phyloP scores from a whole-genome alignment of 2,888 invertebrate species.

The Eupithecia exiguata region DNA sequence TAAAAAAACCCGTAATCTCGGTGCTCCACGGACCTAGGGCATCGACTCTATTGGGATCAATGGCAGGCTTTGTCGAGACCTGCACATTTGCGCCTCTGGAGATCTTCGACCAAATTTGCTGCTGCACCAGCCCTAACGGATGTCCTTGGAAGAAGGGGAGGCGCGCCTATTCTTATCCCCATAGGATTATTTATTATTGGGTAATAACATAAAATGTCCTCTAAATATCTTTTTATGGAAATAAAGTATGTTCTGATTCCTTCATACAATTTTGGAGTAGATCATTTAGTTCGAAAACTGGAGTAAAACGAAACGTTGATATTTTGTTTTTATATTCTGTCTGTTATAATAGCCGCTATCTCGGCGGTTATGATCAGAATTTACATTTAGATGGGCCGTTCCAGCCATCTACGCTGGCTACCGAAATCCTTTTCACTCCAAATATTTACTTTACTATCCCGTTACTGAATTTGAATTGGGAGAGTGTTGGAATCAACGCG shows the following conservation, averaged over 20 bases:
- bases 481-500: neutral
- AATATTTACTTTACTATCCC: slow-evolving; percentile 9
- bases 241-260: neutral
- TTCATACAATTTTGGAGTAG: neutral
- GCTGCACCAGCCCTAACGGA: too few species aligned
- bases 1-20: too few species aligned
- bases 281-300: neutral
- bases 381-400: slow-evolving; percentile 28
- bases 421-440: slow-evolving; percentile 23
- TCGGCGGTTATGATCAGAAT: slow-evolving; percentile 19
- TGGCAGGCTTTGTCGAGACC: too few species aligned
- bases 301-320: neutral
- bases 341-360: slow-evolving; percentile 12
- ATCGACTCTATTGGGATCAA: too few species aligned
- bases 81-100: too few species aligned
- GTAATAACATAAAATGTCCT: too few species aligned
- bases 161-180: too few species aligned
- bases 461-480: neutral
- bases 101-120: too few species aligned
- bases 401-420: slow-evolving; percentile 8
- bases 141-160: too few species aligned
- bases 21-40: too few species aligned
- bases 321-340: slow-evolving; percentile 16
- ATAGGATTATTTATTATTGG: too few species aligned
- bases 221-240: too few species aligned